Evolutionary conservation across 2,888 invertebrate species (phyloP), one percentile per base, ranked within the genome.

Genomic region (Antheraea assamensis): DNA sequence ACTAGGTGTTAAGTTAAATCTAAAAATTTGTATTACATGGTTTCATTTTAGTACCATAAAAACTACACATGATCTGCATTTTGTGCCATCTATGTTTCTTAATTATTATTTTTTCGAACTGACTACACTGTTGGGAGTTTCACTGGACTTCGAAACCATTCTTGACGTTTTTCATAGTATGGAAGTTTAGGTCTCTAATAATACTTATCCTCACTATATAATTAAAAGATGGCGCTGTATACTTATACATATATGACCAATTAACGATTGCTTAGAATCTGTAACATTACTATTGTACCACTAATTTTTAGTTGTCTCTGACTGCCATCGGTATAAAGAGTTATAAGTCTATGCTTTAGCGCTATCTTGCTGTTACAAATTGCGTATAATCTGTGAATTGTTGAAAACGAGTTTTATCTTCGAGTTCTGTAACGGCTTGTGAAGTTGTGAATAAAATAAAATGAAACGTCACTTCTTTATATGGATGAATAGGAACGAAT

Each of bases 401-500:
- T 61, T 61, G 77, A 81, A 86, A 85, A 87, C 83, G 82, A 82
- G 84, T 86, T 87, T 83, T 83, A 83, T 85, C 84, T 88, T 85
- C 79, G 31, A 77, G 81, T 81, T 81, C 30, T 76, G 77, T 85
- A 89, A 88, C 90, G 89, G 89, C 83, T 84, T 80, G 80, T 77
- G 82, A 83, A 84, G 83, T 84, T 80, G 81, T 77, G 82, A 83
- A 84, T 84, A 85, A 84, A 86, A 83, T 86, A 85, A 86, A 88
- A 85, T 85, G 82, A 82, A 85, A 91, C 90, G 89, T 90, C 87
- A 89, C 82, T 78, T 71, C 74, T 78, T 72, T 83, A 84, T 87
- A 87, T 85, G 85, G 80, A 86, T 81, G 85, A 80, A 86, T 81
- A 87, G 78, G 78, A 78, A 74, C 81, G 80, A 83, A 80, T 80